Evolutionary conservation across 2,888 invertebrate genomes (phyloP), one percentile per base, ranked within the genome.

Genomic region (Ellobium chinense): DNA sequence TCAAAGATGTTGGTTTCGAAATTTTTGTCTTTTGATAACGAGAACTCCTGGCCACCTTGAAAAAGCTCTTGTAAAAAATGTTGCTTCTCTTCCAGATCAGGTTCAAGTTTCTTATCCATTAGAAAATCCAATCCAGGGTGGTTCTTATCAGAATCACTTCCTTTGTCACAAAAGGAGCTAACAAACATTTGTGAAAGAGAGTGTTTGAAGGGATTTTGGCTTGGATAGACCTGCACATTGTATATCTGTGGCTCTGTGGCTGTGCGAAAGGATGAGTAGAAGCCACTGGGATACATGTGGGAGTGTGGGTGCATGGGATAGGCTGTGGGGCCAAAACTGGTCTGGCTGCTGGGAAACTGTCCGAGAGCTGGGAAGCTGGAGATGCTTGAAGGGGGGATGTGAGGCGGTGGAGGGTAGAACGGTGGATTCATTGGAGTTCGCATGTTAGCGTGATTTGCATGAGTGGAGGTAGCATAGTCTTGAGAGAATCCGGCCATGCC

Each of bases 221-320:
- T 82, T 63, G 85, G 78, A 56, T 84, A 82, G 37, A 85, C 68
- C 29, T 84, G 86, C 34, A 85, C 86, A 39, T 85, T 85, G 80
- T 87, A 86, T 60, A 88, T 84, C 56, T 85, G 84, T 21, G 87
- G 79, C 36, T 88, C 88, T 29, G 84, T 85, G 56, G 84, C 82
- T 14, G 84, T 79, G 5, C 83, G 76, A 77, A 84, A 83, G 58
- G 83, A 75, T 14, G 79, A 62, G 62, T 83, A 84, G 58, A 83
- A 82, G 46, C 80, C 75, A 24, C 83, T 66, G 24, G 85, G 83
- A 62, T 84, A 83, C 74, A 54, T 83, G 85, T 29, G 82, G 78
- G 68, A 76, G 82, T 82, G 84, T 24, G 78, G 80, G 69, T 76
- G 80, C 60, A 62, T 75, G 75, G n/a, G 62, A 66, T 58, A 78